Base-by-base conservation (phyloP, 2,888 invertebrate species). In the Elysia crispata region DNA sequence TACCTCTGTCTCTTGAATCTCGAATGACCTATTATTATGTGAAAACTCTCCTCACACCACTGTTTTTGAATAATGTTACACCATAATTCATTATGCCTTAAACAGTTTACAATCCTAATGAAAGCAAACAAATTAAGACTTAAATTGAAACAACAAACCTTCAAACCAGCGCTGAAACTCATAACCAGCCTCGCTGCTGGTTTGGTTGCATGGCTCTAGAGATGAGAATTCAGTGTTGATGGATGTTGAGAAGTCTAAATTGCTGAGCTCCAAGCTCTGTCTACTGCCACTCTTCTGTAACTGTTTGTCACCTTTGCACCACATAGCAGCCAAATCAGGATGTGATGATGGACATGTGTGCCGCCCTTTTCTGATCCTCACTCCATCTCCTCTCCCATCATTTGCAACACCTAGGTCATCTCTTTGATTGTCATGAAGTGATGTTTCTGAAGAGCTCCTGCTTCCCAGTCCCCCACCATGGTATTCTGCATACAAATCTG, bases 401-500 rank as follows among this genome's bases (percentile, higher is more conserved):
- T 28, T 50, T 11, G 20, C 79, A 28, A 30, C 30, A 41, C 11
- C 11, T 6, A 41, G 11, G 41, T 41, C 41, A 6, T 6, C 41
- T 41, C 41, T 41, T 41, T 41, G 41, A 11, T 11, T 41, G 41
- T 41, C 41, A 41, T 41, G 41, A 1, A 79, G 25, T 25, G 79
- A 79, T 20, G 57, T 25, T 67, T 83, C 81, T 1, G 82, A 83
- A 25, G 83, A 82, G 74, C 78, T 83, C n/a, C 82, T 75, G 33
- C 81, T 78, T 41, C 80, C 78, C 57, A 77, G 82, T 83, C 77
- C 85, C 85, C 41, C 41, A 57, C 86, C 90, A 81, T 90, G 90
- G 77, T 87, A 90, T 79, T 90, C 90, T 8, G 86, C 89, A 80
- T 89, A 90, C 6, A 89, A 81, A 77, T 90, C 91, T 54, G 88